phyloP scores from a whole-genome alignment of 2,888 invertebrate species.

The Epiperipatus broadwayi region DNA sequence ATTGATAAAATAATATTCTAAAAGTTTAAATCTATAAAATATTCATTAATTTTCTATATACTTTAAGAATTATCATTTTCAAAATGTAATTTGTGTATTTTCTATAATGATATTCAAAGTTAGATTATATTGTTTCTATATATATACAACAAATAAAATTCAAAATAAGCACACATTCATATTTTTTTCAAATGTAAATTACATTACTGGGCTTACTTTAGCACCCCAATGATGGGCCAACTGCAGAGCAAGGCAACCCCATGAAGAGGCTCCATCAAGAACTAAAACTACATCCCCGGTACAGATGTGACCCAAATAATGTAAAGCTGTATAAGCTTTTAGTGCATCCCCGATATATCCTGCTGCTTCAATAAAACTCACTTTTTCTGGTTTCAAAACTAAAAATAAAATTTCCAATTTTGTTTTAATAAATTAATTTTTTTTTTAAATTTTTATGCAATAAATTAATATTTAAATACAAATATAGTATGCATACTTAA shows the following conservation, averaged over 20 bases:
- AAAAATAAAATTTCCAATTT: constrained; percentile 11
- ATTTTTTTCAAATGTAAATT: neutral
- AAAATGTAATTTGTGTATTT: too few relatives aligned
- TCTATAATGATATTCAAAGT: too few relatives aligned
- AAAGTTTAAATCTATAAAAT: too few relatives aligned
- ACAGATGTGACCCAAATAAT: constrained; percentile 29
- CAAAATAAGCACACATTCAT: neutral
- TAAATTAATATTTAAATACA: too few relatives aligned
- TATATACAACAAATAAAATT: too few relatives aligned
- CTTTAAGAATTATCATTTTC: too few relatives aligned
- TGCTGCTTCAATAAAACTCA: constrained; percentile 30
- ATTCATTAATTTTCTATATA: too few relatives aligned
- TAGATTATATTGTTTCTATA: too few relatives aligned
- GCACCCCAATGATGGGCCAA: constrained; percentile 32
- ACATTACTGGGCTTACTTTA: constrained; percentile 22
- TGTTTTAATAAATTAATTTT: neutral
- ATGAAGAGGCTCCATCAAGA: constrained; percentile 30
- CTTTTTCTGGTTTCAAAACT: constrained; percentile 29
- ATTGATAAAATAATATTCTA: too few relatives aligned
- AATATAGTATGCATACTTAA: too few relatives aligned
- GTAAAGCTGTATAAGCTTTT: constrained; percentile 31
- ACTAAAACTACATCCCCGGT: constrained; percentile 31
- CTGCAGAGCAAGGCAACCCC: constrained; percentile 30
- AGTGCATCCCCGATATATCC: constrained; percentile 31
- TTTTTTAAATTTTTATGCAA: too few relatives aligned